These are phyloP conservation scores for Taenioides sp. DNA, from an alignment of 2,797 vertebrate species.

Conservation along the genomic window DNA sequence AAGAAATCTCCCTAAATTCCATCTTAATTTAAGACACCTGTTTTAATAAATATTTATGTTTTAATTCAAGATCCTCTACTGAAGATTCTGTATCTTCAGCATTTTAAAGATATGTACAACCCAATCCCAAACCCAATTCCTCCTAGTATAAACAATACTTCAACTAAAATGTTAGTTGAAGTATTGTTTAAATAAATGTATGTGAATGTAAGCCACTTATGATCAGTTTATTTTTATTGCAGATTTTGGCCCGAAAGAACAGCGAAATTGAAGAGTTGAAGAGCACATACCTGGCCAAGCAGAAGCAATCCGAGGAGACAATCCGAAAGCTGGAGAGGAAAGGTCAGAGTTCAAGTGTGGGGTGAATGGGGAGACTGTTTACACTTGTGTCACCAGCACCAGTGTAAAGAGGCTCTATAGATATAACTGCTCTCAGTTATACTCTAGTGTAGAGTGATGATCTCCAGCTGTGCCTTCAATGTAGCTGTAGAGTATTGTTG, in stretches of 20 bases:
- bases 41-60: no score
- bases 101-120: no score
- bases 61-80: no score
- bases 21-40: no score
- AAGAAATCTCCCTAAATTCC: no score
- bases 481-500: slow-evolving; percentile 21
- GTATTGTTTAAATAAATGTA: no score
- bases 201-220: no score
- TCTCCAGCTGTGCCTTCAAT: slow-evolving; percentile 59
- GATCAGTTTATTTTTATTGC: slow-evolving; percentile 11
- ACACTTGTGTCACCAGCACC: slow-evolving; percentile 63
- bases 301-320: slow-evolving; percentile 85
- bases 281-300: slow-evolving; percentile 80
- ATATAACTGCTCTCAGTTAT: slow-evolving; percentile 29
- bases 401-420: slow-evolving; percentile 46
- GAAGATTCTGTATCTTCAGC: no score
- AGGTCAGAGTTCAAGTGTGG: slow-evolving; percentile 79
- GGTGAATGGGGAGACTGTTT: slow-evolving; percentile 63
- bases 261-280: slow-evolving; percentile 90
- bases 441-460: slow-evolving; percentile 50
- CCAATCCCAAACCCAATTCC: no score
- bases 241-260: slow-evolving; percentile 96
- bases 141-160: no score
- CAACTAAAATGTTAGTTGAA: no score
- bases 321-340: slow-evolving; percentile 89